phyloP scores from a whole-genome alignment of 2,888 invertebrate species.

The Zele albiditarsus region DNA sequence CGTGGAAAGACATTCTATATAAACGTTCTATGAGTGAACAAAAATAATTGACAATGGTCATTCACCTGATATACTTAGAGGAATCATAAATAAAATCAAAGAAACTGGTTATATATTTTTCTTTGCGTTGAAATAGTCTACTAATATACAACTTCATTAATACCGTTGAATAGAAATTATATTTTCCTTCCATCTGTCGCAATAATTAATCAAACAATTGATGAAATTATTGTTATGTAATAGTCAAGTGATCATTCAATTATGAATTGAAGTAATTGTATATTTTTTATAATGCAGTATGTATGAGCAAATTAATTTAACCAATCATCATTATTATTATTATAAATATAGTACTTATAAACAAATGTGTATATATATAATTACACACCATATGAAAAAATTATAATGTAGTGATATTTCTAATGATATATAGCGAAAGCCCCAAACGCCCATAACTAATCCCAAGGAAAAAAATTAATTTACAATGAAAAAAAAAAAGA shows the following conservation, averaged over 20 bases:
- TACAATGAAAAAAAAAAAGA: not conserved
- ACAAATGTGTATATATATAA: not conserved
- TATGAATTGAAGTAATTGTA: not conserved
- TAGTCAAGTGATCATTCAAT: not conserved
- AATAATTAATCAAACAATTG: not conserved
- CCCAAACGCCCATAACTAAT: not conserved
- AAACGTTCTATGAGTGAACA: no score
- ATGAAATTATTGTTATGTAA: not conserved
- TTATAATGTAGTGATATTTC: not conserved
- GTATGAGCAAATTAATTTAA: slow-evolving; percentile 8
- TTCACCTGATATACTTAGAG: no score
- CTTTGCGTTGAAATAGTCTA: not conserved
- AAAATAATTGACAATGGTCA: no score
- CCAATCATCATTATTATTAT: not conserved
- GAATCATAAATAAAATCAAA: not conserved
- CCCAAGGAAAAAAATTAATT: not conserved
- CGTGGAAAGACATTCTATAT: no score
- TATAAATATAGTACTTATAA: not conserved
- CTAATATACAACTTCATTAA: not conserved
- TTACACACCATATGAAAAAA: not conserved
- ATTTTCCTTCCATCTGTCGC: not conserved
- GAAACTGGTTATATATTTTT: not conserved
- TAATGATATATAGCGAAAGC: not conserved
- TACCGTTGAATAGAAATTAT: not conserved
- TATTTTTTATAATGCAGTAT: not conserved